These are phyloP conservation scores for Cynoglossus semilaevis DNA, from an alignment of 2,113 vertebrate species.

Conservation along the genomic window DNA sequence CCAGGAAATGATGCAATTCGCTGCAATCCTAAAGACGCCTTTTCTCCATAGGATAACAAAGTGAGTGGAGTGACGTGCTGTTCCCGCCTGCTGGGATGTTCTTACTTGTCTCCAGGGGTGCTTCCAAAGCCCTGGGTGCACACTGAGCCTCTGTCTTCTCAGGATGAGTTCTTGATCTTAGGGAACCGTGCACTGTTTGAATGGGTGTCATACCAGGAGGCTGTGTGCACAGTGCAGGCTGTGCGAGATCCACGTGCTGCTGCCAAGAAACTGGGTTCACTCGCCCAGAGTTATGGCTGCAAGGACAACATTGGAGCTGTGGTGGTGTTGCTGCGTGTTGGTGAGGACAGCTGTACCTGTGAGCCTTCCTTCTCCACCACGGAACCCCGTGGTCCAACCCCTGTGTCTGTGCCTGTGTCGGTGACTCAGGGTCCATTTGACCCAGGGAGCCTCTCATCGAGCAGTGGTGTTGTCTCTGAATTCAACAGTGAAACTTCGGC, in stretches of 20 bases:
- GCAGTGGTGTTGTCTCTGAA: constrained; percentile 88
- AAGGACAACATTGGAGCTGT: constrained; percentile 90
- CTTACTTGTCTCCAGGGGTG: constrained; percentile 92
- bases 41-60: constrained; percentile 88
- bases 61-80: constrained; percentile 97
- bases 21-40: constrained; percentile 25
- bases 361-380: constrained; percentile 75
- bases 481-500: constrained; percentile 91
- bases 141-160: constrained; percentile 84
- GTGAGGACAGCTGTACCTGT: constrained; percentile 89
- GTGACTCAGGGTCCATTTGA: constrained; percentile 68
- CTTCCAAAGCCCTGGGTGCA: constrained; percentile 88
- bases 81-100: constrained; percentile 92
- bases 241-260: constrained; percentile 85
- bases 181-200: constrained; percentile 93
- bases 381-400: constrained; percentile 60
- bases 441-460: constrained; percentile 83
- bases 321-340: constrained; percentile 86
- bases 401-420: constrained; percentile 40
- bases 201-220: constrained; percentile 85
- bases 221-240: constrained; percentile 82
- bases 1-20: constrained; percentile 2
- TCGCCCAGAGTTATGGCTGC: constrained; percentile 95
- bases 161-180: constrained; percentile 91
- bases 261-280: constrained; percentile 91